Evolutionary conservation across 2,888 invertebrate genomes (phyloP).

Genomic region (Cactoblastis cactorum): DNA sequence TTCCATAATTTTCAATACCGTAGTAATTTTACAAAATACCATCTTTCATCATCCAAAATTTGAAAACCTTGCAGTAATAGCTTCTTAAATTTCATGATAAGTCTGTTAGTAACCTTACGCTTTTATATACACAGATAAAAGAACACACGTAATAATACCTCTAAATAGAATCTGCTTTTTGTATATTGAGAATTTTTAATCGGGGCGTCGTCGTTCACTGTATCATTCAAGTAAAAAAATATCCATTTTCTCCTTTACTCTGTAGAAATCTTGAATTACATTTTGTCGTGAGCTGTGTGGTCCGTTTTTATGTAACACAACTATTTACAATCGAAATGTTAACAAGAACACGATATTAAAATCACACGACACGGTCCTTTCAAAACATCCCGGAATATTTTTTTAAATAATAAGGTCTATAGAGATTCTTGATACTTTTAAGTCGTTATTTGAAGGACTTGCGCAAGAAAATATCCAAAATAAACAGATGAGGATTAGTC

Average conservation of each 20-base stretch:
- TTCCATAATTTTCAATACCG: too few relatives aligned
- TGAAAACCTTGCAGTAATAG: too few relatives aligned
- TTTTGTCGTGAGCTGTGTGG: not conserved
- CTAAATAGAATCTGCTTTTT: too few relatives aligned
- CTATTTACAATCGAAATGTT: not conserved
- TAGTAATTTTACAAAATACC: too few relatives aligned
- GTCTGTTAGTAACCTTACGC: too few relatives aligned
- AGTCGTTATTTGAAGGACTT: slow-evolving; percentile 55
- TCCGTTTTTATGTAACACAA: not conserved
- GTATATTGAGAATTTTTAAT: too few relatives aligned
- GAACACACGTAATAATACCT: too few relatives aligned
- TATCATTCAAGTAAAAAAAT: not conserved
- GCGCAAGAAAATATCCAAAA: slow-evolving; percentile 45
- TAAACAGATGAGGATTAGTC: slow-evolving; percentile 55
- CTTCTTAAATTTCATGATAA: too few relatives aligned
- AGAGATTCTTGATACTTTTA: slow-evolving; percentile 24
- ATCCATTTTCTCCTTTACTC: not conserved
- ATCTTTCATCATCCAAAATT: too few relatives aligned
- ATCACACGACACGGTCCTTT: slow-evolving; percentile 8
- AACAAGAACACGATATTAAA: slow-evolving; percentile 20
- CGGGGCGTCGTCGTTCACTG: not conserved
- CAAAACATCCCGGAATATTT: slow-evolving; percentile 8
- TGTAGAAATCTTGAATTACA: slow-evolving; percentile 25
- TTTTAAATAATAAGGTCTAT: slow-evolving; percentile 18
- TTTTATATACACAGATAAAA: too few relatives aligned